Conservation (phyloP, 2,113 vertebrate species). For the Myiagra hebetior region DNA sequence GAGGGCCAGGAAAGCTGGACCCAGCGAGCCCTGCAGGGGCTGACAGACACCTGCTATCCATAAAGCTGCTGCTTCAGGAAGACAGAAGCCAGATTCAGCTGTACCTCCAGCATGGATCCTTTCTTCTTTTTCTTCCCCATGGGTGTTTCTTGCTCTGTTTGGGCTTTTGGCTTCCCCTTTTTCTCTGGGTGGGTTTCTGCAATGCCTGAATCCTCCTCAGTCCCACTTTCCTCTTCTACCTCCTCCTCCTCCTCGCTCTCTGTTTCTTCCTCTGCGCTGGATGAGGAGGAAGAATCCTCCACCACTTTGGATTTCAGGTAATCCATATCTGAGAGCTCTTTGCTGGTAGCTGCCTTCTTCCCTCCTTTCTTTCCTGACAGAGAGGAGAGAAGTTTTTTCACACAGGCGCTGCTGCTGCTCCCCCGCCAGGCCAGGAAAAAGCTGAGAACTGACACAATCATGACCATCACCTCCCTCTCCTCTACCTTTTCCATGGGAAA, state of each 20-base stretch:
- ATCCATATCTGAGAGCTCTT: constrained; percentile 89
- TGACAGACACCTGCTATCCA: not conserved
- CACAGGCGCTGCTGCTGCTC: not conserved
- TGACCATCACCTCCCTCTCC: not conserved
- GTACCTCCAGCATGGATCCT: not conserved
- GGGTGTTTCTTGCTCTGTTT: not conserved
- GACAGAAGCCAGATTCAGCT: not conserved
- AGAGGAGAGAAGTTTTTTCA: not conserved
- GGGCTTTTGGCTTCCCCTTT: not conserved
- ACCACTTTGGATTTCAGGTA: constrained; percentile 92
- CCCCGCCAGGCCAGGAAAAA: not conserved
- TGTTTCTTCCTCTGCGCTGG: constrained; percentile 38
- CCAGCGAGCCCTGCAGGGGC: not conserved
- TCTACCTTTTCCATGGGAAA: not conserved
- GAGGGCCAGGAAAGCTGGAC: not conserved
- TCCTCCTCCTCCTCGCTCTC: not conserved
- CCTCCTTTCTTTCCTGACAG: constrained; percentile 11
- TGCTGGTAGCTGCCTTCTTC: constrained; percentile 54
- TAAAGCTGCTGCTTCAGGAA: not conserved
- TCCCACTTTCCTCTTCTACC: not conserved
- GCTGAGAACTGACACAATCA: not conserved
- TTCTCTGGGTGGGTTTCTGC: constrained; percentile 3
- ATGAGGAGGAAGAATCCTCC: constrained; percentile 17
- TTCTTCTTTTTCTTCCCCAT: not conserved
- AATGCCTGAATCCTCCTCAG: not conserved